Conservation (phyloP, 2,113 vertebrate genomes). For the Holacanthus passer region DNA sequence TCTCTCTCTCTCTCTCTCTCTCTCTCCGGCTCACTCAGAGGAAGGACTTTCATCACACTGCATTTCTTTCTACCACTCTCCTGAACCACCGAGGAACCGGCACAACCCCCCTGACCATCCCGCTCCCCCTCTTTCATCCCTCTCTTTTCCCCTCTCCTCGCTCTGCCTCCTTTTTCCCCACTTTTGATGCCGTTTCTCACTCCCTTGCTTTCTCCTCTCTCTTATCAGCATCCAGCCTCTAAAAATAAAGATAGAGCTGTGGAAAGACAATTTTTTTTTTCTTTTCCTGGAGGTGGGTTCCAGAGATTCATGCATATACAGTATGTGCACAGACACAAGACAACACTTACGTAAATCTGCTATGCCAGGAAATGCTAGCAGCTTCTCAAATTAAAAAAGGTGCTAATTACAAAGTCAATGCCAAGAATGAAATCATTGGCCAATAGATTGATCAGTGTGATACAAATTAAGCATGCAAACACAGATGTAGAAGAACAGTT, state of each 20-base stretch:
- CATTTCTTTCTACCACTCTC: slow-evolving; percentile 58
- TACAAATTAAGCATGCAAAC: neutral
- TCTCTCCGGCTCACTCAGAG: slow-evolving; percentile 62
- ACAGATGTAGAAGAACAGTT: neutral
- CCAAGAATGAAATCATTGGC: slow-evolving; percentile 29
- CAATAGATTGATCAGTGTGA: slow-evolving; percentile 10
- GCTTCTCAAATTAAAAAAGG: slow-evolving; percentile 45
- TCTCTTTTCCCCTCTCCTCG: slow-evolving; percentile 10
- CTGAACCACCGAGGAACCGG: slow-evolving; percentile 40
- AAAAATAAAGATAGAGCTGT: slow-evolving; percentile 78
- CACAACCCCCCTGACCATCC: slow-evolving; percentile 44
- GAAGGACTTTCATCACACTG: slow-evolving; percentile 75
- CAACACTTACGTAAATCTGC: slow-evolving; percentile 56
- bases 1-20: slow-evolving; percentile 39
- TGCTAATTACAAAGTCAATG: slow-evolving; percentile 64
- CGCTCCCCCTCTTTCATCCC: slow-evolving; percentile 38
- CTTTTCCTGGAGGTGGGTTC: slow-evolving; percentile 69
- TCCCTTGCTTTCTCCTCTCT: slow-evolving; percentile 54
- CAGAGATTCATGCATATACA: slow-evolving; percentile 51
- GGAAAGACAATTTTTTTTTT: slow-evolving; percentile 55
- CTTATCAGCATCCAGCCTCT: slow-evolving; percentile 78
- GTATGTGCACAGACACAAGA: slow-evolving; percentile 55
- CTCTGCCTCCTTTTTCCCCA: slow-evolving; percentile 35
- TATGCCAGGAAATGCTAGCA: slow-evolving; percentile 40
- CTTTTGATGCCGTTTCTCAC: slow-evolving; percentile 60